Conservation (phyloP, 2,113 vertebrate species). For the Panurus biarmicus region DNA sequence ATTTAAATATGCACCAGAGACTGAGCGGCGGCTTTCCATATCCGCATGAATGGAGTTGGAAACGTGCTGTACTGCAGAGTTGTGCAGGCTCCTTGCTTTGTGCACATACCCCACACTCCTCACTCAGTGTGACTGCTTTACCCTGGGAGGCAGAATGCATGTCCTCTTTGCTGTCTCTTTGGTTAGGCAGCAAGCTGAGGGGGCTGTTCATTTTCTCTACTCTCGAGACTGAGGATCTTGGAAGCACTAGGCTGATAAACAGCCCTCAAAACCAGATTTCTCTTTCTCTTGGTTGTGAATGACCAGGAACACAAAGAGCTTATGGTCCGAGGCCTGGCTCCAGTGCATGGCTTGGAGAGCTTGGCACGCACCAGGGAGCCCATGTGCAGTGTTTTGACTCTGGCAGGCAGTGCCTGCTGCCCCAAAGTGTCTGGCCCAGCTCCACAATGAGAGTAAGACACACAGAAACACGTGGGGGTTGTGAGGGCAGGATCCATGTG, state of each 20-base stretch:
- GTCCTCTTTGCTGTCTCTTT: not conserved
- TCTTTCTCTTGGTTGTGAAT: constrained; percentile 8
- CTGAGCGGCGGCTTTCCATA: not conserved
- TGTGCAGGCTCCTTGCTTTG: not conserved
- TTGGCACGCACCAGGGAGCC: not conserved
- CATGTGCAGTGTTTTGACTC: not conserved
- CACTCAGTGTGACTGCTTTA: not conserved
- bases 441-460: not conserved
- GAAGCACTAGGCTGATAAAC: not conserved
- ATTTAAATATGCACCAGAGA: constrained; percentile 42
- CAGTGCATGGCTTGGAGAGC: not conserved
- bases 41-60: not conserved
- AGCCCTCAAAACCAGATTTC: constrained; percentile 1
- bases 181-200: not conserved
- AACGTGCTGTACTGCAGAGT: not conserved
- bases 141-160: not conserved
- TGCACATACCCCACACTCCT: not conserved
- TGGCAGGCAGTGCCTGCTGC: not conserved
- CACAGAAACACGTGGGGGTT: rapidly evolving
- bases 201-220: not conserved
- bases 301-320: constrained; percentile 15
- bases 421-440: not conserved
- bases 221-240: not conserved
- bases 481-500: rapidly evolving
- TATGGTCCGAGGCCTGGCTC: not conserved